These are phyloP conservation scores for Oegoconia quadripuncta DNA, from an alignment of 2,888 invertebrate species.

Conservation along the genomic window DNA sequence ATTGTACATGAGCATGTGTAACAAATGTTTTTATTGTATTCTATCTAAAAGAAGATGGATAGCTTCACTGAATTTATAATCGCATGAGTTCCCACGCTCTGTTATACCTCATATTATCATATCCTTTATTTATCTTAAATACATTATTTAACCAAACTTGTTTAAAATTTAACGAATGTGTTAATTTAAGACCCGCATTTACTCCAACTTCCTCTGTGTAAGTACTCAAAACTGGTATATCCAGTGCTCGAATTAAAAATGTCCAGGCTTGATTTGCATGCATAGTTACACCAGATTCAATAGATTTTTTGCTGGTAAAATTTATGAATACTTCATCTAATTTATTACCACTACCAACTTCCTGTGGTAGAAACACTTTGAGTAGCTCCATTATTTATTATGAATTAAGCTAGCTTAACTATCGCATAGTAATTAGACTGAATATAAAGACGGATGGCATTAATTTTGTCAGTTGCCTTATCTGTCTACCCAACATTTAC, in stretches of 20 bases:
- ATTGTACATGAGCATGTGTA: too few relatives aligned
- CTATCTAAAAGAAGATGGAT: too few relatives aligned
- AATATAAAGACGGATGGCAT: too few relatives aligned
- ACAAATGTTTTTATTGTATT: too few relatives aligned
- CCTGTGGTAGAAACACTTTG: neutral
- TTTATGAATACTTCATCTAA: neutral
- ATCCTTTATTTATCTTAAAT: neutral
- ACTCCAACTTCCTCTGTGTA: neutral
- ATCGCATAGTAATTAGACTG: too few relatives aligned
- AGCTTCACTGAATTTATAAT: conserved; percentile 25
- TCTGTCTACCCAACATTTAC: too few relatives aligned
- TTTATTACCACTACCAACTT: conserved; percentile 1
- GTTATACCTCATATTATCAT: neutral
- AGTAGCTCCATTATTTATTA: neutral
- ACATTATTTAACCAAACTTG: neutral
- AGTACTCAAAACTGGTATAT: conserved; percentile 1
- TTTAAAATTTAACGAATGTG: neutral
- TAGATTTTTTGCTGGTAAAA: neutral
- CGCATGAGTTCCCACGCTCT: conserved; percentile 12
- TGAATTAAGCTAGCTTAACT: too few relatives aligned
- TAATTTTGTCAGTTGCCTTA: too few relatives aligned
- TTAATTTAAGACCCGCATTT: conserved; percentile 3
- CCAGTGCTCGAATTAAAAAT: conserved; percentile 2
- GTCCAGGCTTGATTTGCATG: neutral
- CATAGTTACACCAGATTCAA: neutral